phyloP scores from a whole-genome alignment of 2,113 vertebrate species.

The Clarias batrachus region DNA sequence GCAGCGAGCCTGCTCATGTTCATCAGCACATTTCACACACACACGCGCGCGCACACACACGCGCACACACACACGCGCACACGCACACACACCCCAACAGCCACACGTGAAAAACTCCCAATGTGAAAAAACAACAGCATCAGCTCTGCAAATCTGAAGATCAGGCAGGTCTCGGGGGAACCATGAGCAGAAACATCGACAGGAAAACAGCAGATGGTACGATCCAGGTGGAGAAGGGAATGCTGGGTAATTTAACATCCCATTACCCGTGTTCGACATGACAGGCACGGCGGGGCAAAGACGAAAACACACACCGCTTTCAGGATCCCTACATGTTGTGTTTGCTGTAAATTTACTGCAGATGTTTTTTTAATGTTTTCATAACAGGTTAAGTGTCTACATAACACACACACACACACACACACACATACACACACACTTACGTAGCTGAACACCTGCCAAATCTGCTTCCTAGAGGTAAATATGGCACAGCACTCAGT shows the following conservation, averaged over 20 bases:
- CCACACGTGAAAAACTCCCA: neutral
- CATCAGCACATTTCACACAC: constrained; percentile 4
- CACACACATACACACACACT: neutral
- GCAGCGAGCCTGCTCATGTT: neutral
- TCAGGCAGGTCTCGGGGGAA: neutral
- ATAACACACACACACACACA: neutral
- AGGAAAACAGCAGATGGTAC: constrained; percentile 39
- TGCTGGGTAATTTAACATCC: constrained; percentile 41
- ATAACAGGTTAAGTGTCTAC: constrained; percentile 9
- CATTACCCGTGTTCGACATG: constrained; percentile 36
- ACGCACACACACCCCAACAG: no score
- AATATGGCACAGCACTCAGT: neutral
- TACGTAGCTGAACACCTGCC: neutral
- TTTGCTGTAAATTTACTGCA: neutral
- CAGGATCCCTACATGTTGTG: neutral
- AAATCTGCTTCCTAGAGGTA: neutral
- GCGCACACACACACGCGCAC: neutral
- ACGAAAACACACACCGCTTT: neutral
- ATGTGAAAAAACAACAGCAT: neutral
- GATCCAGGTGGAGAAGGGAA: constrained; percentile 35
- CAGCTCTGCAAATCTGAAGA: neutral
- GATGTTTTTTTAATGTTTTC: neutral
- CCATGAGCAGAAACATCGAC: neutral
- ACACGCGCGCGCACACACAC: no score
- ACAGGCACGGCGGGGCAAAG: neutral